Evolutionary conservation across 1,140 invertebrate species (phyloP), one percentile per base, ranked within the genome.

Genomic region (Linepithema humile): DNA sequence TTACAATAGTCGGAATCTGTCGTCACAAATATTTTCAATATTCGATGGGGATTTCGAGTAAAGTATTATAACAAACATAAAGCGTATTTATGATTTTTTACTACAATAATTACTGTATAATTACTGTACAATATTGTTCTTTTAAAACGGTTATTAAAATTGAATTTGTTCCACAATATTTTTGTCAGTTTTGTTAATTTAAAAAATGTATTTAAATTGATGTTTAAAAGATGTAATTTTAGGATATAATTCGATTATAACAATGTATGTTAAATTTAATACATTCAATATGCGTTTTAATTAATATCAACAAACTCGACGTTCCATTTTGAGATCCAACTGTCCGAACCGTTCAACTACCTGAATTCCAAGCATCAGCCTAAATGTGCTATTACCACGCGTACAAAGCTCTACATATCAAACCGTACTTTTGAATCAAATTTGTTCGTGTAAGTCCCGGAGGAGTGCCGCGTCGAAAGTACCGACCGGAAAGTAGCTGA

Each of bases 341-440:
- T n/a, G n/a, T n/a, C n/a, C n/a, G n/a, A n/a, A n/a, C n/a, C n/a
- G n/a, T n/a, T n/a, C n/a, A n/a, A n/a, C n/a, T n/a, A n/a, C n/a
- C n/a, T n/a, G n/a, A n/a, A n/a, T n/a, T n/a, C n/a, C n/a, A n/a
- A n/a, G n/a, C n/a, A n/a, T n/a, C n/a, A n/a, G n/a, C n/a, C 62
- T 40, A 40, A 78, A 69, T 40, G 62, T 17, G 50, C 17, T 5
- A 53, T 26, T 48, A 43, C 40, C 32, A 45, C 26, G 26, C 15
- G 23, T 32, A 32, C 4, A 12, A 5, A 23, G 20, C 23, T 26
- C 15, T 20, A 40, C 45, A 35, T 78, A 69, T 78, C 62, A 78
- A 69, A 69, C 40, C 62, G 35, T 67, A 78, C 32, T 55, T 77
- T 40, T 35, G 64, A 35, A 78, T 69, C 45, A 78, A 69, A 78